Percentiles rank a stretch among this genome's conserved stretches.
phyloP scores from a whole-genome alignment of 2,888 invertebrate species.

The Carpatolechia fugitivella region DNA sequence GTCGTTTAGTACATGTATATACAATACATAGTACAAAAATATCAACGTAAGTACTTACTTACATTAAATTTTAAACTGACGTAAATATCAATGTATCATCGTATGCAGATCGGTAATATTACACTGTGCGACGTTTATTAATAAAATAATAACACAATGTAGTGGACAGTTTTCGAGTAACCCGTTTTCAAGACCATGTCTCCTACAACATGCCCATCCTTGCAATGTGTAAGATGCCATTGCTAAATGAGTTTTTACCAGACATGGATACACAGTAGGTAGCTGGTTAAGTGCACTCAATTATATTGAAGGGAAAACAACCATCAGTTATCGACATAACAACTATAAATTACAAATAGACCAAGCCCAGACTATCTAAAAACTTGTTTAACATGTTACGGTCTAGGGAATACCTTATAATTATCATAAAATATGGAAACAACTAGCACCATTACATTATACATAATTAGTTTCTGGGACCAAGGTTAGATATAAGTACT shows the following conservation, averaged over 20 bases:
- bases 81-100: no score
- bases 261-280: neutral
- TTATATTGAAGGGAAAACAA: slow-evolving; percentile 10
- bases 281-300: slow-evolving; percentile 5
- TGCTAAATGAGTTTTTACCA: neutral
- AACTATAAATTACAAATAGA: neutral
- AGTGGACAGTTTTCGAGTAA: no score
- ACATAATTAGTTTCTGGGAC: slow-evolving; percentile 11
- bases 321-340: slow-evolving; percentile 1
- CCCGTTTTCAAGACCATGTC: no score
- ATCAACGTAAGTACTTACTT: no score
- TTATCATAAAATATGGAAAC: slow-evolving; percentile 7
- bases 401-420: slow-evolving; percentile 8
- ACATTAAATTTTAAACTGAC: no score
- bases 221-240: neutral
- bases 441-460: slow-evolving; percentile 9
- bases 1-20: no score
- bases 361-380: neutral
- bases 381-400: neutral
- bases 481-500: neutral
- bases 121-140: no score
- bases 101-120: no score
- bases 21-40: no score
- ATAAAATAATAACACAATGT: no score
- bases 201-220: no score